Conservation (phyloP, 2,113 vertebrate genomes). For the Brachypodius melanocephalos region DNA sequence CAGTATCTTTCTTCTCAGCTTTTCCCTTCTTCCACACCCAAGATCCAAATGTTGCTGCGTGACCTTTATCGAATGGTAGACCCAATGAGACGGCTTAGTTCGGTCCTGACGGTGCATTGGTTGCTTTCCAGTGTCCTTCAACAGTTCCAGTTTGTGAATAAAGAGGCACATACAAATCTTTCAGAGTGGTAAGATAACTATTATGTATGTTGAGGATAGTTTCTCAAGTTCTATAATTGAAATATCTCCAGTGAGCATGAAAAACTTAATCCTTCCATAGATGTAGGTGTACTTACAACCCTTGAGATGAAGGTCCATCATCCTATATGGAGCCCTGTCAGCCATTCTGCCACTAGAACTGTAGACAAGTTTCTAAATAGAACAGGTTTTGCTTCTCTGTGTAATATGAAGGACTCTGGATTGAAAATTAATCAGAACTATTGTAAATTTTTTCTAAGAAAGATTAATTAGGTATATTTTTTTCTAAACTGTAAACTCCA, state of each 20-base stretch:
- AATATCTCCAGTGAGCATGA: background rate
- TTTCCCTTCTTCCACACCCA: conserved; percentile 71
- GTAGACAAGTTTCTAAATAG: background rate
- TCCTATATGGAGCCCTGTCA: background rate
- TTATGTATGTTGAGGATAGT: background rate
- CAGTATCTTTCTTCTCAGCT: conserved; percentile 75
- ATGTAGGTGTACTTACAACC: background rate
- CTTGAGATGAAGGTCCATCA: background rate
- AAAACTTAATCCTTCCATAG: background rate
- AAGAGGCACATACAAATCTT: conserved; percentile 16
- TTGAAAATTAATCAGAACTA: background rate
- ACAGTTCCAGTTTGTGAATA: conserved; percentile 65
- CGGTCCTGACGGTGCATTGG: conserved; percentile 54
- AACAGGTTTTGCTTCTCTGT: background rate
- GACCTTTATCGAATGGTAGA: conserved; percentile 64
- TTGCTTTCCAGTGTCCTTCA: conserved; percentile 71
- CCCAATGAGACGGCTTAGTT: conserved; percentile 27
- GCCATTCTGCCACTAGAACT: background rate
- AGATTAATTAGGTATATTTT: background rate
- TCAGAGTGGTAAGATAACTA: conserved; percentile 70
- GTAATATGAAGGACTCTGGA: background rate
- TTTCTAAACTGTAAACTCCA: background rate
- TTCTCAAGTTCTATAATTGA: background rate
- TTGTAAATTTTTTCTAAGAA: background rate
- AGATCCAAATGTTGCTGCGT: conserved; percentile 46